phyloP scores from a whole-genome alignment of 2,797 vertebrate genomes.

The Ptychobarbus kaznakovi region DNA sequence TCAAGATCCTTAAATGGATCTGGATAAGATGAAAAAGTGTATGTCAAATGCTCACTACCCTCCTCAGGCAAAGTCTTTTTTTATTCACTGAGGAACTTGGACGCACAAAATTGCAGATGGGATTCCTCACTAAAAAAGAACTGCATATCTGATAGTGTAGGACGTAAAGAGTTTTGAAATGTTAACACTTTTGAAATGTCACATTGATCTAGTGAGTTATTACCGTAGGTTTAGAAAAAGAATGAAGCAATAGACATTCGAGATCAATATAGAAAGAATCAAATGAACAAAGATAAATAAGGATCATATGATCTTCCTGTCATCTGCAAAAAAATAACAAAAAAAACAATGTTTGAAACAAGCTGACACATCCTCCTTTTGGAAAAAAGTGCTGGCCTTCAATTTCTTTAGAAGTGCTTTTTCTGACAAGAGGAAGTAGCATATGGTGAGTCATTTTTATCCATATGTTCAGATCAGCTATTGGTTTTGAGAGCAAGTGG shows the following conservation, averaged over 20 bases:
- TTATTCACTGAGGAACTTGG: conserved; percentile 29
- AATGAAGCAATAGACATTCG: neutral
- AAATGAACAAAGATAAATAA: neutral
- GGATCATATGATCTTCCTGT: neutral
- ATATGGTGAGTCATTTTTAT: conserved; percentile 56
- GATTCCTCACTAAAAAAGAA: neutral
- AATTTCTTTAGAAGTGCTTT: conserved; percentile 3
- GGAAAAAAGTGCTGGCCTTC: neutral
- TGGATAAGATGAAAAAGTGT: conserved; percentile 71
- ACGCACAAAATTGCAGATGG: conserved; percentile 60
- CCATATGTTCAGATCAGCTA: conserved; percentile 44
- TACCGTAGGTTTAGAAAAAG: conserved; percentile 6
- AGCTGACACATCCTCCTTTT: neutral
- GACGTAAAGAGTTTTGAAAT: neutral
- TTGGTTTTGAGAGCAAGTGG: conserved; percentile 40
- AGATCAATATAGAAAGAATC: conserved; percentile 9
- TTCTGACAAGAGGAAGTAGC: conserved; percentile 20
- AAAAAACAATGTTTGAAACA: neutral
- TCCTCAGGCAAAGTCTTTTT: conserved; percentile 31
- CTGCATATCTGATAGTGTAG: neutral
- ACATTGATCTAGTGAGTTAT: conserved; percentile 2
- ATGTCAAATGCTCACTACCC: conserved; percentile 52
- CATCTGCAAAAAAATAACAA: neutral
- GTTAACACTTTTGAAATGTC: neutral
- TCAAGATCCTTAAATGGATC: conserved; percentile 75